Evolutionary conservation across 2,113 vertebrate species (phyloP).

Genomic region (Myotis lucifugus): DNA sequence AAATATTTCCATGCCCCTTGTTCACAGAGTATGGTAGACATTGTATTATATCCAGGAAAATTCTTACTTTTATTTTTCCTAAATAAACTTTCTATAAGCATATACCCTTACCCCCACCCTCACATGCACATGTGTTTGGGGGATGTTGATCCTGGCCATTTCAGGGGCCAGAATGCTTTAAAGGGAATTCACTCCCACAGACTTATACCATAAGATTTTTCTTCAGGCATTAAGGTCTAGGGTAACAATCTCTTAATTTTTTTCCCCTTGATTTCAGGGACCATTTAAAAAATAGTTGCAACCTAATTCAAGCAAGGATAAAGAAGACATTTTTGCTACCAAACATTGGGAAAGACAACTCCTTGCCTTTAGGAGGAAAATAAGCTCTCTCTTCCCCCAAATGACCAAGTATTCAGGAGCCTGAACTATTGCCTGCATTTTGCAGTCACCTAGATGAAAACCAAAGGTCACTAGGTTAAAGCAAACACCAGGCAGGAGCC

Average conservation of each 20-base stretch:
- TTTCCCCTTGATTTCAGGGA: not conserved
- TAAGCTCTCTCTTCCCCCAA: not conserved
- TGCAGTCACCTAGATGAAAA: not conserved
- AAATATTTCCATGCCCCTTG: not conserved
- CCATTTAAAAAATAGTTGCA: not conserved
- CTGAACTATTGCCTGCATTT: not conserved
- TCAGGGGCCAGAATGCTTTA: not conserved
- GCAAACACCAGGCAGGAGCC: not conserved
- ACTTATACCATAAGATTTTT: not conserved
- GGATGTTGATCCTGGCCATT: not conserved
- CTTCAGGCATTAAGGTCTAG: not conserved
- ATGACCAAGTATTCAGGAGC: not conserved
- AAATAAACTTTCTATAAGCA: not conserved
- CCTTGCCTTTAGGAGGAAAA: not conserved
- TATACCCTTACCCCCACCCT: accelerated
- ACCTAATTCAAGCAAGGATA: not conserved
- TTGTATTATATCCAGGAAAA: not conserved
- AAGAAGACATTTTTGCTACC: not conserved
- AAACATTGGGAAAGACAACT: not conserved
- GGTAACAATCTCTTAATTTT: not conserved
- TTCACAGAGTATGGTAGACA: not conserved
- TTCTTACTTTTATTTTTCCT: not conserved
- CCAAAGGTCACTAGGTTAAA: not conserved
- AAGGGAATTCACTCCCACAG: not conserved
- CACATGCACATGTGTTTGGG: not conserved